These are phyloP conservation scores for Thamnophis elegans DNA, from an alignment of 2,797 vertebrate species.

Conservation along the genomic window DNA sequence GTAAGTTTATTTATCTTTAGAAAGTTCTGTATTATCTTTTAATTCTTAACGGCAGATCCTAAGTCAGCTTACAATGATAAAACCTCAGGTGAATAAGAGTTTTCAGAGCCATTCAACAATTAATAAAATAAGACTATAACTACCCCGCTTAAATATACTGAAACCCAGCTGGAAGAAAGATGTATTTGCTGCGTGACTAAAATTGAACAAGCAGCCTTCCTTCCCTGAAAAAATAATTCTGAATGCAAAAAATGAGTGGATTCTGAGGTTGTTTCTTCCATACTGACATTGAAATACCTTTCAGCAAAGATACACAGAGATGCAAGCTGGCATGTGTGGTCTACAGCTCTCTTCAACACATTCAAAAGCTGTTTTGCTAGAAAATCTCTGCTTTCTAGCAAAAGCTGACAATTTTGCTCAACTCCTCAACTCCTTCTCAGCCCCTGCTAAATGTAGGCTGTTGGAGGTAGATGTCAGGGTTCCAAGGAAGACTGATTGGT, in stretches of 20 bases:
- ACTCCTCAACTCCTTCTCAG: background rate
- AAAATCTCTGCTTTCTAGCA: background rate
- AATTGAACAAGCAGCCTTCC: background rate
- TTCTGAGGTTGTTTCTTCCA: background rate
- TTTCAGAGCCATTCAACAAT: background rate
- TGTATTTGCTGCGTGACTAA: background rate
- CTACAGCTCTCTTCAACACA: background rate
- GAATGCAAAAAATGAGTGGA: background rate
- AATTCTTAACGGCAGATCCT: background rate
- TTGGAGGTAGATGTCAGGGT: background rate
- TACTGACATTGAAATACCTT: background rate
- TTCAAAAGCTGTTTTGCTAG: background rate
- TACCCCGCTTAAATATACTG: background rate
- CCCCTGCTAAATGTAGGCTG: background rate
- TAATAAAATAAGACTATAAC: background rate
- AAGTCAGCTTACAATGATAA: background rate
- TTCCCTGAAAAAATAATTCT: background rate
- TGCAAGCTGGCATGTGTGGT: background rate
- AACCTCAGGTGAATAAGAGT: background rate
- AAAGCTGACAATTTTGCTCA: background rate
- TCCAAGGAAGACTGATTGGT: background rate
- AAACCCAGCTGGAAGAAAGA: background rate
- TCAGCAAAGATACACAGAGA: background rate
- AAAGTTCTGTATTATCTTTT: background rate
- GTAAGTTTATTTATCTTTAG: constrained; percentile 66